These are phyloP conservation scores for Ophion costatus DNA, from an alignment of 2,888 invertebrate species.

Conservation along the genomic window DNA sequence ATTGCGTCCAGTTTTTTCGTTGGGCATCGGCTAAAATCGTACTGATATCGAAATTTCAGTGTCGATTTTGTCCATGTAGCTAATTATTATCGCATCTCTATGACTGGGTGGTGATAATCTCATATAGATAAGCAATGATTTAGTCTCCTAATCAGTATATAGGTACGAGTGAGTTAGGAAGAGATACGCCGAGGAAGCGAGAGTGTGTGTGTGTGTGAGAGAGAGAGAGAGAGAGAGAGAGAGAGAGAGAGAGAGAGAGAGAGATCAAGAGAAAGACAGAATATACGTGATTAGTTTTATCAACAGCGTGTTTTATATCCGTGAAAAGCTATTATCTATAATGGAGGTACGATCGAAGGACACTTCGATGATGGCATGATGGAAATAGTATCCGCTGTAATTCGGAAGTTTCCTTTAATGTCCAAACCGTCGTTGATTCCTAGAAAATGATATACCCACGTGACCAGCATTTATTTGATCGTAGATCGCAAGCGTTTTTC, in stretches of 20 bases:
- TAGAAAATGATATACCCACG: constrained; percentile 28
- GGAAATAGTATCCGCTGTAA: constrained; percentile 32
- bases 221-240: neutral
- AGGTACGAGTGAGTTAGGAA: constrained; percentile 36
- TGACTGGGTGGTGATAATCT: constrained; percentile 34
- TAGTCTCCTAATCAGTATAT: constrained; percentile 53
- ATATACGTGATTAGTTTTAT: constrained; percentile 58
- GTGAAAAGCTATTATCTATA: constrained; percentile 58
- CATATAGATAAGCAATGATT: constrained; percentile 41
- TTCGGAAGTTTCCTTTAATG: constrained; percentile 27
- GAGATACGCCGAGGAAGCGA: neutral
- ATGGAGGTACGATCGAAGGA: constrained; percentile 51
- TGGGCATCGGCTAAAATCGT: constrained; percentile 14
- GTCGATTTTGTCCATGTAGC: constrained; percentile 22
- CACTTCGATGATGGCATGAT: constrained; percentile 43
- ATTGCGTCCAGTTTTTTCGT: neutral
- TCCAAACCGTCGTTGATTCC: constrained; percentile 33
- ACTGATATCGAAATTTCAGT: constrained; percentile 25
- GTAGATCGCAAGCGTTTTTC: constrained; percentile 7
- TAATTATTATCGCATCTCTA: constrained; percentile 44
- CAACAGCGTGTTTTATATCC: constrained; percentile 36
- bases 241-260: neutral
- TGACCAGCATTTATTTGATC: neutral
- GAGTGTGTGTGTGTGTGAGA: no score
- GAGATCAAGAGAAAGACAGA: neutral